A percentile compares a stretch with the other conserved stretches of the same genome.
Conservation (phyloP, 2,113 vertebrate genomes). For the Xiphias gladius region DNA sequence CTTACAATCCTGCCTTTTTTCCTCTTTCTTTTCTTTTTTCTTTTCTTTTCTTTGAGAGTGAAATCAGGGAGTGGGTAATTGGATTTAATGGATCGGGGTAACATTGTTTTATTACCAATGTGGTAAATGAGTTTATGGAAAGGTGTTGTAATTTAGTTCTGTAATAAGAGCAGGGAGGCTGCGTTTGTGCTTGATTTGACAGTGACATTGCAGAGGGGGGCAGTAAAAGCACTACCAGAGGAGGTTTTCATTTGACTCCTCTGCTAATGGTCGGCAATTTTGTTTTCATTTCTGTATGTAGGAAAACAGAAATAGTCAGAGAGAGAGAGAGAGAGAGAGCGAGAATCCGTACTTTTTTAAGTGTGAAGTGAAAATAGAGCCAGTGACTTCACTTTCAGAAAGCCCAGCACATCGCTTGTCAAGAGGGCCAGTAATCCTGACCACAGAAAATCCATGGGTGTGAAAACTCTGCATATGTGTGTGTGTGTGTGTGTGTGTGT, state of each 20-base stretch:
- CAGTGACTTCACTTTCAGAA: conserved; percentile 52
- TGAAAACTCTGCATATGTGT: background rate
- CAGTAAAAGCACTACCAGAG: conserved; percentile 36
- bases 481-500: background rate
- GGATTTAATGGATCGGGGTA: background rate
- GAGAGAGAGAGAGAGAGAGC: background rate
- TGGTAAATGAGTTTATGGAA: background rate
- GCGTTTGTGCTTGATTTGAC: background rate
- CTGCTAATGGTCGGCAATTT: background rate
- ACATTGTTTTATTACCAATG: background rate
- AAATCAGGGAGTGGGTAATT: background rate
- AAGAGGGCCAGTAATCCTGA: conserved; percentile 12
- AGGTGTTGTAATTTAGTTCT: background rate
- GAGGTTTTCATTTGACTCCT: background rate
- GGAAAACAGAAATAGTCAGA: background rate
- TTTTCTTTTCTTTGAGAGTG: background rate
- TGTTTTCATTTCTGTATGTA: background rate
- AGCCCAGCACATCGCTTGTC: conserved; percentile 24
- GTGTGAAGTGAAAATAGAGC: conserved; percentile 51
- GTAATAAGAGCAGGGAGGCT: background rate
- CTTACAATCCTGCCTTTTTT: background rate
- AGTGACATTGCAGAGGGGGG: conserved; percentile 20
- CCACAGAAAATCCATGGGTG: conserved; percentile 56
- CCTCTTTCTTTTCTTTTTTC: background rate
- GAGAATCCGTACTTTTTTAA: background rate